phyloP scores from a whole-genome alignment of 2,888 invertebrate genomes.

The Meganola albula region DNA sequence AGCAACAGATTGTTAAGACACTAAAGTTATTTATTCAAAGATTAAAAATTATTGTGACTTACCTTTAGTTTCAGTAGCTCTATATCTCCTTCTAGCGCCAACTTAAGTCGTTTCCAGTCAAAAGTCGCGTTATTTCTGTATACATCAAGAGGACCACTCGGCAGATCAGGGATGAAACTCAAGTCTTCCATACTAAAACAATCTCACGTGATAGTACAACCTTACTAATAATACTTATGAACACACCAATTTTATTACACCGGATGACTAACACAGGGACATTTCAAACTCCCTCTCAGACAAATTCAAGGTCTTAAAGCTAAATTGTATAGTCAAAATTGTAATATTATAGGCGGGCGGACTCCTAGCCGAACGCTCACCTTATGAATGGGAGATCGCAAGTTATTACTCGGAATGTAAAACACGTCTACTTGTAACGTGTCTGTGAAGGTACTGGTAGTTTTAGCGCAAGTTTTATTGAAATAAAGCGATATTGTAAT shows the following conservation, averaged over 20 bases:
- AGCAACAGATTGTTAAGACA: too few relatives aligned
- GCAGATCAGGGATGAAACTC: constrained; percentile 82
- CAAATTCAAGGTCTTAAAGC: constrained; percentile 28
- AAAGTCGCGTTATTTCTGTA: constrained; percentile 89
- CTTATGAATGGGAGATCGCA: constrained; percentile 35
- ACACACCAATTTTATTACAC: constrained; percentile 33
- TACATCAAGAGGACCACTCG: constrained; percentile 85
- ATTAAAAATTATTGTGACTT: constrained; percentile 27
- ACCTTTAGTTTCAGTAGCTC: constrained; percentile 88
- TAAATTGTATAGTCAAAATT: constrained; percentile 26
- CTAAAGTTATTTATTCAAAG: too few relatives aligned
- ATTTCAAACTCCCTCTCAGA: constrained; percentile 38
- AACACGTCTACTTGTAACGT: constrained; percentile 25
- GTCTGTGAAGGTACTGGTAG: constrained; percentile 32
- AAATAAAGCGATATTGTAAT: constrained; percentile 37
- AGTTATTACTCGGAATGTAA: constrained; percentile 14
- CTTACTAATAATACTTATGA: constrained; percentile 23
- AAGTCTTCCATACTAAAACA: constrained; percentile 69
- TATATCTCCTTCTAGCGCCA: constrained; percentile 86
- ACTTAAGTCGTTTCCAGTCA: constrained; percentile 90
- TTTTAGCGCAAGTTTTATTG: constrained; percentile 26
- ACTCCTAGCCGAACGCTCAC: constrained; percentile 34
- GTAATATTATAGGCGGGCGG: constrained; percentile 20
- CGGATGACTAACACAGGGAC: constrained; percentile 47
- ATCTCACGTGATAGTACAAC: constrained; percentile 31